These are phyloP conservation scores for Lydus trimaculatus DNA, from an alignment of 2,888 invertebrate genomes.

Conservation along the genomic window DNA sequence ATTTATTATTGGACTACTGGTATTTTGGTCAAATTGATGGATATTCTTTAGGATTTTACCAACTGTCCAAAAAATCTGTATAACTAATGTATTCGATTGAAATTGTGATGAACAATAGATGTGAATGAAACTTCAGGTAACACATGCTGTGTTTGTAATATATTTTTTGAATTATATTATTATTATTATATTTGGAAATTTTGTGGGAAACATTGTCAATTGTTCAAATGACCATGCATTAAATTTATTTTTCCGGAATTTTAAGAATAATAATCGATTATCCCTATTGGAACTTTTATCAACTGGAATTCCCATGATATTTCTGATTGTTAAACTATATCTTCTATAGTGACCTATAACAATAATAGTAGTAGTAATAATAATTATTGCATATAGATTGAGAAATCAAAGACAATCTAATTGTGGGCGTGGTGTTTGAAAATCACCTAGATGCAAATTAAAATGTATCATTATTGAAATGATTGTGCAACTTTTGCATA, in stretches of 20 bases:
- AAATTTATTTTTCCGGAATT: neutral
- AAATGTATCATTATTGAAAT: slow-evolving; percentile 2
- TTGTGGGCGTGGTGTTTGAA: slow-evolving; percentile 3
- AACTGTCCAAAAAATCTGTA: slow-evolving; percentile 52
- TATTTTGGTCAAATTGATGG: slow-evolving; percentile 58
- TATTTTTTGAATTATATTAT: slow-evolving; percentile 14
- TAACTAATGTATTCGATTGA: slow-evolving; percentile 51
- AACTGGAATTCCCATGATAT: slow-evolving; percentile 1
- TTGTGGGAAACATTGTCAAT: slow-evolving; percentile 11
- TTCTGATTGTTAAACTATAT: neutral
- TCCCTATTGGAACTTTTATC: neutral
- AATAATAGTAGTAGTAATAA: too few species aligned
- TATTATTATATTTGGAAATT: slow-evolving; percentile 36
- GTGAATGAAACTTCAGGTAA: slow-evolving; percentile 40
- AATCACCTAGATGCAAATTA: slow-evolving; percentile 4
- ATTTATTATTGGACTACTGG: slow-evolving; percentile 41
- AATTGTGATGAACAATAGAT: neutral
- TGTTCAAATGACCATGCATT: neutral
- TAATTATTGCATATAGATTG: neutral
- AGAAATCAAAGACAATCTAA: slow-evolving; percentile 4
- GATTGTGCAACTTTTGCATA: neutral
- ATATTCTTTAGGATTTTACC: slow-evolving; percentile 49
- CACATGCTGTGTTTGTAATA: neutral
- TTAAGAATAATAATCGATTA: neutral
- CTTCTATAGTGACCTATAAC: neutral